phyloP scores from a whole-genome alignment of 2,113 vertebrate species.

The Pandion haliaetus region DNA sequence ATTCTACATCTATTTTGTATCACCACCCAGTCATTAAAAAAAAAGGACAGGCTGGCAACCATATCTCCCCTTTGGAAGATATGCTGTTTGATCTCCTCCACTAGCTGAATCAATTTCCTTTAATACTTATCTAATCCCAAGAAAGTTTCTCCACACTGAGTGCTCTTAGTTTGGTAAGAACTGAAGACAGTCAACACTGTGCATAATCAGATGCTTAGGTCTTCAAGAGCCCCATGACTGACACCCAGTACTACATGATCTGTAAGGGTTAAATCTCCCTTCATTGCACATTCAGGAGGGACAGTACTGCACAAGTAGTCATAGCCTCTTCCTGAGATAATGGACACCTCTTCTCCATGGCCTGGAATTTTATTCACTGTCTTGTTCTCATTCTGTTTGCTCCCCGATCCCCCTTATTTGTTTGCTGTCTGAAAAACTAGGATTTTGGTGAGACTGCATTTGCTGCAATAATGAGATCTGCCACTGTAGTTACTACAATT shows the following conservation, averaged over 20 bases:
- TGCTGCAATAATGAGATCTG: neutral
- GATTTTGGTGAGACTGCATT: neutral
- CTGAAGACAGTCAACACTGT: neutral
- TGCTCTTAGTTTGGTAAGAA: neutral
- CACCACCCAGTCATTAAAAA: neutral
- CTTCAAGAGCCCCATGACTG: neutral
- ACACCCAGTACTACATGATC: neutral
- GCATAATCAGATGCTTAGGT: neutral
- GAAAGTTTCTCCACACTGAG: neutral
- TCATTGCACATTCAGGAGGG: neutral
- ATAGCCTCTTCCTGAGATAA: neutral
- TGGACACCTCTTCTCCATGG: neutral
- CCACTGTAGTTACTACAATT: neutral
- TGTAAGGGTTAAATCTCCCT: neutral
- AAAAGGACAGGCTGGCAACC: neutral
- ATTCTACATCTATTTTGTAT: neutral
- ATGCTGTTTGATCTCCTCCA: neutral
- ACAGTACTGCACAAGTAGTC: neutral
- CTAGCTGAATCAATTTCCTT: neutral
- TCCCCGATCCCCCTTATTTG: neutral
- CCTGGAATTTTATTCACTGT: neutral
- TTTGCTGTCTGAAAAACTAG: neutral
- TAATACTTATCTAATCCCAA: neutral
- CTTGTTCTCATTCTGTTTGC: neutral
- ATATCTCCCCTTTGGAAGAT: neutral